Base-by-base conservation (phyloP, 1,140 invertebrate genomes). In the Tribolium madens region DNA sequence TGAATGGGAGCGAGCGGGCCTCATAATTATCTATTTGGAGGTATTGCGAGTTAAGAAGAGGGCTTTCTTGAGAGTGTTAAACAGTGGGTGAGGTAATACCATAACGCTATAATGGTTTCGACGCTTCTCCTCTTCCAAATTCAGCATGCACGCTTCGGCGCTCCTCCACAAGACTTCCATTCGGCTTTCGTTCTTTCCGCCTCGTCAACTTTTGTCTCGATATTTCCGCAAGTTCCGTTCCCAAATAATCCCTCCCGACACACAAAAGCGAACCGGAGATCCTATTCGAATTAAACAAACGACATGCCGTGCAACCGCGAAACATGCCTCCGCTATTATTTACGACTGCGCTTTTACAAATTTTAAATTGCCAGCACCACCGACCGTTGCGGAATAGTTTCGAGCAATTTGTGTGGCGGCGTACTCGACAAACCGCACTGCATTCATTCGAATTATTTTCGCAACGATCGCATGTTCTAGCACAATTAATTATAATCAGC, bases 131-230 rank as follows among this genome's bases (percentile, higher is more conserved):
- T 72, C 70, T 48, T 72, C 70, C 46, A 52, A 72, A 72, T 72
- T 72, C 70, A 72, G 50, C 70, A 72, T 72, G 70, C 70, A 72
- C 70, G 70, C 46, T 72, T 72, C 70, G 46, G 48, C 50, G 79
- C 73, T 70, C 76, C 76, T 69, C 74, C 76, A 74, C 76, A 78
- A 79, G 76, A 75, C 73, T 75, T 79, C 73, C 50, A 46, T 75
- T 64, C 75, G 77, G 64, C 69, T 74, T 80, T 72, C 68, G 74
- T 78, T 78, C 79, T 80, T 80, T 73, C 77, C 76, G 79, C 76
- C 79, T 80, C 79, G 79, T 80, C 79, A 80, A 78, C 76, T 79
- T 79, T 79, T 77, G 73, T 79, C 76, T 76, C 70, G 70, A 79
- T 79, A 77, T 76, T 77, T 77, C 78, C 76, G 79, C 77, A 79